These are phyloP conservation scores for Bilobella aurantiaca DNA, from an alignment of 1,140 invertebrate genomes.

Conservation along the genomic window DNA sequence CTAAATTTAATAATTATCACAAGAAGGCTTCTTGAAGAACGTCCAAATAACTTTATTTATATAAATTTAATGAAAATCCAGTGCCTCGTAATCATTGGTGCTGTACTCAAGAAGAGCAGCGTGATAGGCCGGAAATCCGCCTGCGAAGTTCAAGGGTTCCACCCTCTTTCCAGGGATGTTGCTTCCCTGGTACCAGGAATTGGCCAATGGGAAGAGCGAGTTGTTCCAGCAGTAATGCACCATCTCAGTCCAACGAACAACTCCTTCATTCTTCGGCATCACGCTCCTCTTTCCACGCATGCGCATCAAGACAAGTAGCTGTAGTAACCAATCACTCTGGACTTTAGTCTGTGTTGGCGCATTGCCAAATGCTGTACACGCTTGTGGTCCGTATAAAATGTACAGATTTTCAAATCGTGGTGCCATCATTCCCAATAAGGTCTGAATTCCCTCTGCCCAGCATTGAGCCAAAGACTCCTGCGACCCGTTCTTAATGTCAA, in stretches of 20 bases:
- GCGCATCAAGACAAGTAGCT: background rate
- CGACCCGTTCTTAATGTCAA: slow-evolving; percentile 1
- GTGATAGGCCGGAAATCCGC: slow-evolving; percentile 1
- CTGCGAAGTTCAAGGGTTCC: slow-evolving; percentile 10
- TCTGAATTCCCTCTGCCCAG: background rate
- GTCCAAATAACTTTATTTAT: too few relatives aligned
- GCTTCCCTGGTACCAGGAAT: slow-evolving; percentile 12
- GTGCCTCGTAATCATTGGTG: slow-evolving; percentile 8
- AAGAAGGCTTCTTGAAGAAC: too few relatives aligned
- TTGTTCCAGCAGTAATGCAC: background rate
- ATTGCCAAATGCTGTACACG: slow-evolving; percentile 8
- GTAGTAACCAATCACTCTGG: background rate
- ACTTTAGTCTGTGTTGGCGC: background rate
- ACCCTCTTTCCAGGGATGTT: slow-evolving; percentile 18
- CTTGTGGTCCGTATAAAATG: slow-evolving; percentile 10
- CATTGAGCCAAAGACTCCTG: background rate
- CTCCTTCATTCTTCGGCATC: background rate
- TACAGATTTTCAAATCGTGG: slow-evolving; percentile 2
- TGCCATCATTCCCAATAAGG: background rate
- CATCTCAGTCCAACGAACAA: background rate
- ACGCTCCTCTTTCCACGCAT: background rate
- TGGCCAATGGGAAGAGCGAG: background rate
- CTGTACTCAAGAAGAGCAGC: background rate
- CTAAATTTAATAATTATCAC: too few relatives aligned
- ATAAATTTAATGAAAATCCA: background rate